phyloP scores from a whole-genome alignment of 2,888 invertebrate species.

The Alloplasta piceator region DNA sequence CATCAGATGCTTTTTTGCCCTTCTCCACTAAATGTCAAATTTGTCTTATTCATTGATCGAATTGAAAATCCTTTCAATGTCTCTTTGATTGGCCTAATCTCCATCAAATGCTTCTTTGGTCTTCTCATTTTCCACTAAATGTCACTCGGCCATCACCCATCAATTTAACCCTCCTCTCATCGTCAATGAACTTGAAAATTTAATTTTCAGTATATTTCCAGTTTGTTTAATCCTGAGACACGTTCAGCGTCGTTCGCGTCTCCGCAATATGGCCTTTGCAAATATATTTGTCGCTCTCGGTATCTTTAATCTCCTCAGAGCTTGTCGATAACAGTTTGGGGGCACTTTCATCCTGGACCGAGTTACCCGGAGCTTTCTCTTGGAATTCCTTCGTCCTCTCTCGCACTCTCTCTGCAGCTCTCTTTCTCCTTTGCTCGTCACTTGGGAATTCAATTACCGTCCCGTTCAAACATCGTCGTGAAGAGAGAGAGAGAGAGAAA shows the following conservation, averaged over 20 bases:
- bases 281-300: conserved; percentile 30
- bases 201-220: conserved; percentile 40
- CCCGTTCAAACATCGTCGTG: conserved; percentile 64
- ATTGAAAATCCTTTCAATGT: too few species aligned
- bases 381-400: conserved; percentile 40
- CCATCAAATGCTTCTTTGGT: too few species aligned
- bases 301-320: conserved; percentile 34
- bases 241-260: neutral
- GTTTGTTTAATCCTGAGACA: conserved; percentile 39
- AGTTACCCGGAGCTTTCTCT: conserved; percentile 47
- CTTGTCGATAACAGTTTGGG: conserved; percentile 67
- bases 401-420: conserved; percentile 45
- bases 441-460: conserved; percentile 78
- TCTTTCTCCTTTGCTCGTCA: conserved; percentile 66
- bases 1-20: too few species aligned
- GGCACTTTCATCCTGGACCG: conserved; percentile 48
- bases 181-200: conserved; percentile 13
- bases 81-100: too few species aligned
- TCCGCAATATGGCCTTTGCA: neutral
- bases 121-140: too few species aligned
- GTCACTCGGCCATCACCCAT: too few species aligned
- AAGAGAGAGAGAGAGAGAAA: conserved; percentile 54
- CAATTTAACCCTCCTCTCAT: too few species aligned
- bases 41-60: too few species aligned
- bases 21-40: too few species aligned